Evolutionary conservation across 92 coral and sea anemone genomes (phyloP).

Genomic region (Siderastrea radians): DNA sequence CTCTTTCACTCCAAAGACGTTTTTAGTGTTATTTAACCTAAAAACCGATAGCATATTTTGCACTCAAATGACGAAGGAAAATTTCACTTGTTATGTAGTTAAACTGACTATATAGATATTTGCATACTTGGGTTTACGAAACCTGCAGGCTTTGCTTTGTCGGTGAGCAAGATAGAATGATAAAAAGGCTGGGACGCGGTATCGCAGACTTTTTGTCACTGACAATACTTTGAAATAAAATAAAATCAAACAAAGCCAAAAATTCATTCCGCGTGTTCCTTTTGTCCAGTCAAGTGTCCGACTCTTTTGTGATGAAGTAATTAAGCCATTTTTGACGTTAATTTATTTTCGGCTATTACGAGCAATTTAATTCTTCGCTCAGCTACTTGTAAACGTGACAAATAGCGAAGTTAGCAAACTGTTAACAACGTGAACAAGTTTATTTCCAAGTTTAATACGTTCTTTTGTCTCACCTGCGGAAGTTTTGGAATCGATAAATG

Average conservation of each 20-base stretch:
- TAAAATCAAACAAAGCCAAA: not conserved
- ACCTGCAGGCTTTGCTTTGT: too few relatives aligned
- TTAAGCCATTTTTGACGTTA: not conserved
- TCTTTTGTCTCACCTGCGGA: constrained; percentile 34
- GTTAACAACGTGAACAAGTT: constrained; percentile 6
- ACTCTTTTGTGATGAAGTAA: not conserved
- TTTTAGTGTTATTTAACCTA: not conserved
- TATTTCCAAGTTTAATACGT: not conserved
- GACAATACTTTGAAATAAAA: constrained; percentile 17
- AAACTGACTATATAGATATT: not conserved
- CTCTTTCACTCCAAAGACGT: not conserved
- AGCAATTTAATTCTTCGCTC: constrained; percentile 9
- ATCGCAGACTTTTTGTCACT: not conserved
- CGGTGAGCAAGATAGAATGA: not conserved
- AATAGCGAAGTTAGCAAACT: not conserved
- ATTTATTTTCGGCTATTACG: not conserved
- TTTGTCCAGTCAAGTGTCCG: constrained; percentile 17
- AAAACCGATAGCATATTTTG: not conserved
- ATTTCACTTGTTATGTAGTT: not conserved
- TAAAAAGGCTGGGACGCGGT: not conserved
- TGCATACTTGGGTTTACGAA: too few relatives aligned
- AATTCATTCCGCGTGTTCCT: constrained; percentile 5
- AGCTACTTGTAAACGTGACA: not conserved
- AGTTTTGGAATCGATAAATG: constrained; percentile 41
- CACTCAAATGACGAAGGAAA: not conserved